A percentile compares a stretch with the other conserved stretches of the same genome.
Conservation (phyloP, 2,888 invertebrate species). For the Patella depressa region DNA sequence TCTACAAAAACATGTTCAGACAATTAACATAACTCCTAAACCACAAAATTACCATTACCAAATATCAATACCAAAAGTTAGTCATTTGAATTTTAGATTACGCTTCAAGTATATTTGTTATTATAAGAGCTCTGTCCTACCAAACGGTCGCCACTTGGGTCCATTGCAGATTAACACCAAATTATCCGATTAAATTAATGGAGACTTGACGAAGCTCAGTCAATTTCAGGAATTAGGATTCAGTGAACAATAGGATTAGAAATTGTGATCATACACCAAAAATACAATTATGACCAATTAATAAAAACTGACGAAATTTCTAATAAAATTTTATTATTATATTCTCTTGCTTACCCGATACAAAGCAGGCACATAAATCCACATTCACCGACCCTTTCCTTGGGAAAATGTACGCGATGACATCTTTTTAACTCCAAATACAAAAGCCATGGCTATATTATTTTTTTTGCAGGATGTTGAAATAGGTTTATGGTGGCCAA, state of each 20-base stretch:
- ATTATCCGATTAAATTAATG: not conserved
- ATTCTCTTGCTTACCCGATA: not conserved
- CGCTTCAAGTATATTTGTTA: too few relatives aligned
- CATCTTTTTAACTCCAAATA: not conserved
- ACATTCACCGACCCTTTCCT: not conserved
- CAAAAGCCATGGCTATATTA: not conserved
- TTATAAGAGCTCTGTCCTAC: not conserved
- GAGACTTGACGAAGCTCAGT: too few relatives aligned
- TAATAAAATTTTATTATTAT: too few relatives aligned
- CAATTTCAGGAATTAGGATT: not conserved
- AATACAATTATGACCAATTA: too few relatives aligned
- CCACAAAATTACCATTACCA: not conserved
- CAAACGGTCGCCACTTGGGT: not conserved
- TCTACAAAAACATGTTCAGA: not conserved
- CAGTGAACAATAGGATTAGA: not conserved
- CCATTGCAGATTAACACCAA: not conserved
- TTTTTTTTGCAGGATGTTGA: not conserved
- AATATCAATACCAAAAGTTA: not conserved
- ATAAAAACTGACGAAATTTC: too few relatives aligned
- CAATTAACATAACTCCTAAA: not conserved
- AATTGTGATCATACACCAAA: not conserved
- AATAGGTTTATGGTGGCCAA: not conserved
- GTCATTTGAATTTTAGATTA: not conserved
- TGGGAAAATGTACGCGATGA: not conserved
- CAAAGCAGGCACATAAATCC: not conserved